A percentile compares a stretch with the other conserved stretches of the same genome.
phyloP scores from a whole-genome alignment of 2,888 invertebrate species.

The Unio pictorum region DNA sequence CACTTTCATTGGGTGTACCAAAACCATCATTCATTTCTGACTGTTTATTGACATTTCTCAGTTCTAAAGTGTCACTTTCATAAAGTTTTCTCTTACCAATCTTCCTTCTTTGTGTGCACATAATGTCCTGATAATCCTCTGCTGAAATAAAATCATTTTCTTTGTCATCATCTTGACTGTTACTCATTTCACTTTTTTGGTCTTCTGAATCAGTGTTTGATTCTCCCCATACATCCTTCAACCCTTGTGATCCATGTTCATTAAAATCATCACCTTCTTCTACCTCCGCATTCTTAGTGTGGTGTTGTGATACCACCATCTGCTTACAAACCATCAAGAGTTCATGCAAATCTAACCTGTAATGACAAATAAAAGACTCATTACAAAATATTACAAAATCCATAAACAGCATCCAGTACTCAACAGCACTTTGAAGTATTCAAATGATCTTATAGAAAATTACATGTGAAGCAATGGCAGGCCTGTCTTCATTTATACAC shows the following conservation, averaged over 20 bases:
- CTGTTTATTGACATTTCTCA: neutral
- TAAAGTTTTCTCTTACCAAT: too few species aligned
- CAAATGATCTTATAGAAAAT: too few species aligned
- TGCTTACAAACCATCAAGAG: slow-evolving; percentile 19
- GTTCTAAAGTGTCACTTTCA: neutral
- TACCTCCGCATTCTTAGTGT: neutral
- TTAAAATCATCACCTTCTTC: slow-evolving; percentile 3
- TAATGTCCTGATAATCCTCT: slow-evolving; percentile 33
- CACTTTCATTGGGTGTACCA: too few species aligned
- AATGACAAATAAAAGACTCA: slow-evolving; percentile 5
- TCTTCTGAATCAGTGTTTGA: slow-evolving; percentile 28
- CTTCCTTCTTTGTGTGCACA: slow-evolving; percentile 28
- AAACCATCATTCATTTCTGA: neutral
- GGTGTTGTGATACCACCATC: slow-evolving; percentile 8
- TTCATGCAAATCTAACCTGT: slow-evolving; percentile 24
- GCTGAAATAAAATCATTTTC: slow-evolving; percentile 9
- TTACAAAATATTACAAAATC: too few species aligned
- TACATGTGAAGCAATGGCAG: too few species aligned
- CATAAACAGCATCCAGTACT: too few species aligned
- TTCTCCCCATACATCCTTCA: slow-evolving; percentile 41
- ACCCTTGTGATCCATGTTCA: slow-evolving; percentile 1
- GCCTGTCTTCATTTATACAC: too few species aligned
- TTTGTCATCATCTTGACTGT: slow-evolving; percentile 2
- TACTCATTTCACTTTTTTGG: slow-evolving; percentile 4
- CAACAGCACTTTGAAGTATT: too few species aligned